Base-by-base conservation (phyloP, 2,888 invertebrate species). In the Oithona nana region DNA sequence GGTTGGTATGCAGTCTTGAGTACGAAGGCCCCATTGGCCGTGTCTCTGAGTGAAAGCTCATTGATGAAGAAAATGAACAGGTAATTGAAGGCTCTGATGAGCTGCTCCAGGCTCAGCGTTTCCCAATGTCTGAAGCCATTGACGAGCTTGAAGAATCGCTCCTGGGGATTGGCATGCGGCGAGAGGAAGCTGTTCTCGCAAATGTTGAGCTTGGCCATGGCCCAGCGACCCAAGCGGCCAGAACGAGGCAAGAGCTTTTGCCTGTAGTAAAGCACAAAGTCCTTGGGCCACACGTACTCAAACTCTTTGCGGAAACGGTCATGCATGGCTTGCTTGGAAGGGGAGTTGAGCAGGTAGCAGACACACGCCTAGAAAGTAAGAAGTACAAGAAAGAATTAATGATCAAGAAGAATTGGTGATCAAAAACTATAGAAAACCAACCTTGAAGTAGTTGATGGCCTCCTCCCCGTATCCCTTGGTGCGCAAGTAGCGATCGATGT, bases 251-350 rank as follows among this genome's bases (percentile, higher is more conserved):
- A 28, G 16, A 59, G 49, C 29, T 26, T 56, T 26, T 62, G 29
- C 24, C 62, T 29, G 30, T 54, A 62, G 28, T 62, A 62, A 26
- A 56, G 29, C 11, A 62, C 56, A 31, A 62, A 62, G 39, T 62
- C 62, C 31, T 56, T 55, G n/a, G 62, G 62, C 62, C 62, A 62
- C 26, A 62, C 52, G 8, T 29, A 24, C 28, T 62, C 62, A 39
- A 62, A 62, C 39, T 62, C 62, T 57, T 54, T 62, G 28, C 62
- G 52, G 49, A 28, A 61, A 28, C 55, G 29, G 49, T 52, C 59
- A 28, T 59, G 59, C 59, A 59, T 59, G 49, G 59, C 31, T n/a
- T 59, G 59, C 49, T 59, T 59, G n/a, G 59, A 59, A 16, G 24
- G 22, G 16, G 59, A 39, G 11, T 49, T 24, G 50, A 59, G 59